phyloP scores from a whole-genome alignment of 2,113 vertebrate species.

The Psophia crepitans region DNA sequence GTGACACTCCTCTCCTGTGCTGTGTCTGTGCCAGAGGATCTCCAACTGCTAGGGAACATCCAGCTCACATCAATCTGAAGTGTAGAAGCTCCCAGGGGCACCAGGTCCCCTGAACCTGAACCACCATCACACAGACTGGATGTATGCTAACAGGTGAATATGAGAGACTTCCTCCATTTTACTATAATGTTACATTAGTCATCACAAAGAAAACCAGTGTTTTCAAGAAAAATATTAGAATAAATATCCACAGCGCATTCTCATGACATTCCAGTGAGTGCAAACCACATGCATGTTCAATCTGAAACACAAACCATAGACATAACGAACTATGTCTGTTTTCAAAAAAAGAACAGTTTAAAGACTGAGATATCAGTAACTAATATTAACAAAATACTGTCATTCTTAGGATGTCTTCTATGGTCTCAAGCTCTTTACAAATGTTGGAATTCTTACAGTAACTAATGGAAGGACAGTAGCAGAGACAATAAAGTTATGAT shows the following conservation, averaged over 20 bases:
- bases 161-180: background rate
- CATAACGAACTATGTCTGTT: background rate
- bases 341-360: background rate
- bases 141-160: background rate
- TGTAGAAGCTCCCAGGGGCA: background rate
- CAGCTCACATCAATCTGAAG: background rate
- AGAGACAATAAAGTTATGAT: background rate
- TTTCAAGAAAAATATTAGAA: background rate
- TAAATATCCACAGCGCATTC: background rate
- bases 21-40: background rate
- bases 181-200: background rate
- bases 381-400: background rate
- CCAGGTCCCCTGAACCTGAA: background rate
- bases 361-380: background rate
- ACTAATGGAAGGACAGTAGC: background rate
- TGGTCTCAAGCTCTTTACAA: background rate
- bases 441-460: background rate
- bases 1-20: background rate
- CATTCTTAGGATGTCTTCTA: background rate
- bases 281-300: background rate
- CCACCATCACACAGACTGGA: background rate
- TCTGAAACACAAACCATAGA: background rate
- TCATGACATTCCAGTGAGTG: background rate
- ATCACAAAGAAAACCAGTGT: background rate
- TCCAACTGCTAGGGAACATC: background rate